Evolutionary conservation across 2,888 invertebrate species (phyloP), one percentile per base, ranked within the genome.

Genomic region (Ischnus inquisitorius): DNA sequence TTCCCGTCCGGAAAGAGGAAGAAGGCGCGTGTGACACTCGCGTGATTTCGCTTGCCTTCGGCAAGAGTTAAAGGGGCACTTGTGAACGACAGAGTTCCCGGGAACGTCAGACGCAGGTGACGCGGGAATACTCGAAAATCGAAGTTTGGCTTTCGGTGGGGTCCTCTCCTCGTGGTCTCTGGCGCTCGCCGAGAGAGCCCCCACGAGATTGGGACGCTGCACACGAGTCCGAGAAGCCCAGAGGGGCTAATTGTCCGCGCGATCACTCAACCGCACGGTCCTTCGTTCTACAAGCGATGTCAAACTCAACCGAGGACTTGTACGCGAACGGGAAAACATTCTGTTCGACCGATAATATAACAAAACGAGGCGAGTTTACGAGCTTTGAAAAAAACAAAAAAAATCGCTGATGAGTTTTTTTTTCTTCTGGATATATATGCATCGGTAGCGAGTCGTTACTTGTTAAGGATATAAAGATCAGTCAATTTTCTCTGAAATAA

Each of bases 31-130:
- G 69, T 48, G 46, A 69, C 54, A 62, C n/a, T 71, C 19, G 67
- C 28, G 64, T 41, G n/a, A 14, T 22, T 62, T 48, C 62, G 64
- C 41, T 51, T 62, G 62, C 71, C 62, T 46, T 8, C 60, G 43
- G 19, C 19, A 41, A 19, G 34, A 79, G 54, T 22, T 25, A 54
- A 25, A 54, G 64, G 22, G 46, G 28, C 77, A 76, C 72, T 72
- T 62, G 82, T 68, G 60, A 54, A 78, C 78, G 82, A 78, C 78
- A 78, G 82, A 78, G 34, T 83, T 79, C 65, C 75, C 69, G 74
- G 34, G 19, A 8, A 65, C 75, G 83, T 83, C 83, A 83, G 79
- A 60, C 69, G 79, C 83, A 79, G 83, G 71, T 83, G 83, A 79
- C 83, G 65, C 69, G 14, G 34, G 67, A 65, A 28, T 67, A 79